Conservation (phyloP, 2,113 vertebrate species). For the Pycnonotus jocosus region DNA sequence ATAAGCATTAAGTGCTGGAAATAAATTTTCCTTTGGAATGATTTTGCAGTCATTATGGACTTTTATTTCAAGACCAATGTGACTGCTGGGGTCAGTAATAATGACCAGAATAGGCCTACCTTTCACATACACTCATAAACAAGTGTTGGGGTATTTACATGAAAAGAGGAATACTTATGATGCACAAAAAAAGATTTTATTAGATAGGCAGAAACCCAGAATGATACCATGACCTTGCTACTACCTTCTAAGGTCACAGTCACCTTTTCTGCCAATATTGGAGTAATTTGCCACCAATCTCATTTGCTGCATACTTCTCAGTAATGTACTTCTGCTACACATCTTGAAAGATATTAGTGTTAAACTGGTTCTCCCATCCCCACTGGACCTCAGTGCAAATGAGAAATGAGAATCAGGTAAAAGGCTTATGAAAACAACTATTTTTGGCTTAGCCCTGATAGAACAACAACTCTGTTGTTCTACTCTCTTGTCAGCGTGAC, state of each 20-base stretch:
- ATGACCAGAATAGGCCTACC: not conserved
- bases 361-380: not conserved
- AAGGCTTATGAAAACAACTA: slow-evolving; percentile 46
- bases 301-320: not conserved
- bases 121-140: not conserved
- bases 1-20: not conserved
- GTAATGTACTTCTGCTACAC: not conserved
- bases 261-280: not conserved
- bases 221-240: not conserved
- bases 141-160: not conserved
- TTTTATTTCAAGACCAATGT: not conserved
- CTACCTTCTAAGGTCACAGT: not conserved
- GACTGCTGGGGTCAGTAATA: not conserved
- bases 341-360: not conserved
- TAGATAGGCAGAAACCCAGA: not conserved
- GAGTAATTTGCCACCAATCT: not conserved
- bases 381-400: not conserved
- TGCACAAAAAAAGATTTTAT: not conserved
- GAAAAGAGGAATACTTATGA: not conserved
- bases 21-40: not conserved
- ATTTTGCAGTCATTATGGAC: not conserved
- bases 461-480: not conserved
- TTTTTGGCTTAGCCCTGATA: slow-evolving; percentile 17
- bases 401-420: slow-evolving; percentile 14
- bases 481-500: not conserved